Percentiles rank a stretch among this genome's conserved stretches.
Conservation (phyloP, 2,797 vertebrate genomes). For the Furcifer pardalis region DNA sequence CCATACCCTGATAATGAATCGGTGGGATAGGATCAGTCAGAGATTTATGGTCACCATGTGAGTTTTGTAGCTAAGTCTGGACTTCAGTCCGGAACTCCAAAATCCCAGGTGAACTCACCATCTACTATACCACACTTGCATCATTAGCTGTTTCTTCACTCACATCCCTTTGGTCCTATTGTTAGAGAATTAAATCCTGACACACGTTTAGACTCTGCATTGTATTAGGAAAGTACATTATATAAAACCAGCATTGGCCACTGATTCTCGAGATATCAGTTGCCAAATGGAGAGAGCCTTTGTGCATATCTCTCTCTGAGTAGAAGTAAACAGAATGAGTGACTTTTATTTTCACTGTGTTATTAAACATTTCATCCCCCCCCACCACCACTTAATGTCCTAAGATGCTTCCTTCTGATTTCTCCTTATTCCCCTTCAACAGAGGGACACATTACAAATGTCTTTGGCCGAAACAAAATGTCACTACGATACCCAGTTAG, state of each 20-base stretch:
- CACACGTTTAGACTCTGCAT: neutral
- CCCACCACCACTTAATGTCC: neutral
- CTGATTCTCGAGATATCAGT: neutral
- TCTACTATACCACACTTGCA: neutral
- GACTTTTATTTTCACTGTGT: neutral
- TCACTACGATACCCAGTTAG: slow-evolving; percentile 84
- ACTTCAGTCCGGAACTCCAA: neutral
- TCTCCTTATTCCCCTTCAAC: neutral
- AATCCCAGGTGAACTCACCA: neutral
- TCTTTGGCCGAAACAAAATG: slow-evolving; percentile 77
- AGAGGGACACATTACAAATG: slow-evolving; percentile 82
- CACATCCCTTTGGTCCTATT: neutral
- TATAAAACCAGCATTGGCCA: neutral
- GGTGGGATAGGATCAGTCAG: neutral
- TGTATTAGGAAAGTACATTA: neutral
- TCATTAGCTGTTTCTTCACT: too few relatives aligned
- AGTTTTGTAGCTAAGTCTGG: neutral
- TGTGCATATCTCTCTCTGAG: neutral
- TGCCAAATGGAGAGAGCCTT: too few relatives aligned
- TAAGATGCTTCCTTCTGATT: neutral
- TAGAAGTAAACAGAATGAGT: neutral
- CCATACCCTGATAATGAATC: too few relatives aligned
- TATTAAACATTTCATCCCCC: neutral
- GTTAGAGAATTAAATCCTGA: neutral
- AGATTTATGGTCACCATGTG: neutral